Base-by-base conservation (phyloP, 2,797 vertebrate genomes). In the Tokudaia muenninki region DNA sequence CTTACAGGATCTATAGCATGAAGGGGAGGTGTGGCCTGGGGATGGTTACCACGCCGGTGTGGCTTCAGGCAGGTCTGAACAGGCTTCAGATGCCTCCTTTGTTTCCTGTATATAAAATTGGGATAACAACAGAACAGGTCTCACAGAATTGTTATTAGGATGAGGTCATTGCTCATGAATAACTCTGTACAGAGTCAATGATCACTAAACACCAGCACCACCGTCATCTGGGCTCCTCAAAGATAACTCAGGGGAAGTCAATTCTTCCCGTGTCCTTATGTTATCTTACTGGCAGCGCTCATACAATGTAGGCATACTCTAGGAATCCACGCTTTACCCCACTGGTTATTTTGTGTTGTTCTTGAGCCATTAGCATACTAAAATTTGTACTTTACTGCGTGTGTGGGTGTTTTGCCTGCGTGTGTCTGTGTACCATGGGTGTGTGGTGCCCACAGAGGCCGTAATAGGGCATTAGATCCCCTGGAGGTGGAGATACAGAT, bases 1-100 rank as follows among this genome's bases (percentile, higher is more conserved):
- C 24, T 6, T 47, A 13, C 2, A 13, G 19, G 17, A 34, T 8
- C 16, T 2, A 21, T 16, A 19, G 29, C 41, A 0, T 1, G 21
- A 11, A 13, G 31, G 26, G 0, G 0, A 41, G 61, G 44, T 14
- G 4, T 29, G 31, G 50, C 11, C 29, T 24, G 41, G 29, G 37
- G 0, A 50, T 11, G 44, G 17, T 9, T n/a, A n/a, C 16, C 26
- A 11, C 13, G 14, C 65, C 21, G 2, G 2, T 3, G 47, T 65
- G 10, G 24, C 81, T 88, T 74, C 37, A 13, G 63, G 47, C 31
- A 37, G 47, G 31, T 78, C 57, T 31, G 22, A 34, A 22, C 5
- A 24, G 44, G 59, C 17, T 92, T 74, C 61, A 55, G 17, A 7
- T 29, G 34, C 72, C 37, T 50, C 31, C 4, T n/a, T 79, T 57